A percentile compares a stretch with the other conserved stretches of the same genome.
Conservation (phyloP, 2,888 invertebrate genomes). For the Tiliacea citrago region DNA sequence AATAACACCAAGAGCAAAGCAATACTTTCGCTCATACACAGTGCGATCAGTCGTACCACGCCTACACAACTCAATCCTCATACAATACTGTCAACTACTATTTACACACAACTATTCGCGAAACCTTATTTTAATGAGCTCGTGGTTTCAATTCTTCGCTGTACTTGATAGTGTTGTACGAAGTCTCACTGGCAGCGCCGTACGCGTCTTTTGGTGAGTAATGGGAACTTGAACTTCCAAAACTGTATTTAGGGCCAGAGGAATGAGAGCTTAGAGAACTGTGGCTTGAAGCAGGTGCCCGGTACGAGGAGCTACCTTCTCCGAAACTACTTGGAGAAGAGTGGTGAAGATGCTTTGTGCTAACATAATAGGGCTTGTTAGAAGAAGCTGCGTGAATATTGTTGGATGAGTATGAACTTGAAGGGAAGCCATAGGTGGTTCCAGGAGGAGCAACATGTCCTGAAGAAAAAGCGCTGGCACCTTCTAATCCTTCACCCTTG, state of each 20-base stretch:
- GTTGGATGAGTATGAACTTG: constrained; percentile 75
- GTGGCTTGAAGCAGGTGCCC: constrained; percentile 76
- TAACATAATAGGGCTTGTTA: constrained; percentile 80
- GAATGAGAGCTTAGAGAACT: constrained; percentile 80
- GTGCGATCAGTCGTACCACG: constrained; percentile 67
- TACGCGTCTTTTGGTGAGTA: constrained; percentile 82
- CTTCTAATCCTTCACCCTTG: constrained; percentile 80
- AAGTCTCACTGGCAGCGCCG: constrained; percentile 84
- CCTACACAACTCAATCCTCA: constrained; percentile 64
- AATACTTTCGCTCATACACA: constrained; percentile 71
- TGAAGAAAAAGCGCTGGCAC: constrained; percentile 79
- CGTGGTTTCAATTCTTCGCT: constrained; percentile 87
- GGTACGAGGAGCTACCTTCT: constrained; percentile 80
- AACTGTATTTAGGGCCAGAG: constrained; percentile 82
- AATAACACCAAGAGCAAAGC: constrained; percentile 70
- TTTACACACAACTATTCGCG: constrained; percentile 74
- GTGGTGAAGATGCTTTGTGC: constrained; percentile 75
- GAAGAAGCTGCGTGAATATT: constrained; percentile 81
- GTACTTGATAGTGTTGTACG: constrained; percentile 89
- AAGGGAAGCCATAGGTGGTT: constrained; percentile 80
- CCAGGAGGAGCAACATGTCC: constrained; percentile 82
- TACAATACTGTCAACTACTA: constrained; percentile 69
- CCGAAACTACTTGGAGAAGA: constrained; percentile 76
- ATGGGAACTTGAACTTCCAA: constrained; percentile 78
- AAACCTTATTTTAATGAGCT: constrained; percentile 72